Percentiles rank a stretch among this genome's conserved stretches.
These are phyloP conservation scores for Fringilla coelebs DNA, from an alignment of 2,797 vertebrate genomes.

Conservation along the genomic window DNA sequence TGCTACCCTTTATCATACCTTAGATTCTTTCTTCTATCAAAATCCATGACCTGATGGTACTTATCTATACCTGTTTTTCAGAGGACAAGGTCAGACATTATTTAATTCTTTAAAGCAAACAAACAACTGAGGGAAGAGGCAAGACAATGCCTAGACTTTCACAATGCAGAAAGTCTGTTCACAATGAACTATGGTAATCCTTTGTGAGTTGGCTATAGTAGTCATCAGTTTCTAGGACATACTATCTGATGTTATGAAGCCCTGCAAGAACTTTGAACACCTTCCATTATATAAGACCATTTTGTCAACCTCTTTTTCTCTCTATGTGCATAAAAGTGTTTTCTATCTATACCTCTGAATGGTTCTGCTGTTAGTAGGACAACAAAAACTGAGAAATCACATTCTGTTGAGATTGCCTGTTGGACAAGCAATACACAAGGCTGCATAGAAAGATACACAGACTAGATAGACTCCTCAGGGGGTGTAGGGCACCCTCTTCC, in stretches of 20 bases:
- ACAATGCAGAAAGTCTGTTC: background rate
- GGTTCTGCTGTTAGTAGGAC: background rate
- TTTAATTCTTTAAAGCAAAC: background rate
- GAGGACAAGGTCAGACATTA: background rate
- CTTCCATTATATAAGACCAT: background rate
- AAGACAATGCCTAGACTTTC: background rate
- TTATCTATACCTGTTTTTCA: background rate
- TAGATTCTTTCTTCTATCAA: background rate
- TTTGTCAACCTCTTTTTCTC: background rate
- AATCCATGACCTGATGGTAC: background rate
- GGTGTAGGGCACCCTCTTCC: background rate
- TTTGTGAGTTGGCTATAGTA: background rate
- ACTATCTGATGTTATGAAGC: background rate
- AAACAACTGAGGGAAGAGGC: background rate
- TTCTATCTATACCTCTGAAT: background rate
- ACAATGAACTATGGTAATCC: background rate
- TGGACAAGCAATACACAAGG: background rate
- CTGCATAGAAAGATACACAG: background rate
- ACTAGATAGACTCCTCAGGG: background rate
- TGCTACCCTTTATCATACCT: background rate
- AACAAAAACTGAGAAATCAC: background rate
- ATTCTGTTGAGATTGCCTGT: background rate
- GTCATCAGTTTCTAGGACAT: background rate
- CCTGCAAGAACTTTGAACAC: background rate
- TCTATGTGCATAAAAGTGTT: background rate